These are phyloP conservation scores for Marisa cornuarietis DNA, from an alignment of 1,140 invertebrate species.

Conservation along the genomic window DNA sequence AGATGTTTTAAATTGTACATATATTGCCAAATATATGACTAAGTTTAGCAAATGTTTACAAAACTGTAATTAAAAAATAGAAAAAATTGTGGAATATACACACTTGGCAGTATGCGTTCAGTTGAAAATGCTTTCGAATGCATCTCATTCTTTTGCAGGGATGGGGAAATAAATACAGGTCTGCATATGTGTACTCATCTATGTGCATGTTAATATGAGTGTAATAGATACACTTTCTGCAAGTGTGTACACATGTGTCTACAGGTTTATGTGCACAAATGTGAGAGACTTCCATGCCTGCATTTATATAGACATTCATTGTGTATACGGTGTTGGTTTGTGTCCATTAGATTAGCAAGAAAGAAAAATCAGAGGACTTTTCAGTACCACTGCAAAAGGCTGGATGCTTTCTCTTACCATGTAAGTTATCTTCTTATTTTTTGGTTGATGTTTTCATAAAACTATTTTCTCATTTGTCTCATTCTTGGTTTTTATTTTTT, in stretches of 20 bases:
- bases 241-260: neutral
- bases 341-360: constrained; percentile 26
- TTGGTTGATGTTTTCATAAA: neutral
- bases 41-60: neutral
- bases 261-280: neutral
- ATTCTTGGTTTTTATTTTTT: neutral
- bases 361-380: constrained; percentile 41
- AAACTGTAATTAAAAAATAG: no score
- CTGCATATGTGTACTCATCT: neutral
- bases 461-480: neutral
- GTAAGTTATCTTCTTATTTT: constrained; percentile 35
- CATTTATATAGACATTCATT: neutral
- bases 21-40: neutral
- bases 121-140: no score
- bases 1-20: no score
- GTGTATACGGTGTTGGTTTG: neutral
- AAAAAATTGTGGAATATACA: no score
- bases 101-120: no score
- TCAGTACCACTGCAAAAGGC: constrained; percentile 46
- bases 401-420: constrained; percentile 54
- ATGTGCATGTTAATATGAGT: neutral
- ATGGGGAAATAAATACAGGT: no score
- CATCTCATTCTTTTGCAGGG: no score
- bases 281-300: neutral
- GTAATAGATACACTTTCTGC: neutral